Evolutionary conservation across 2,888 invertebrate species (phyloP).

Genomic region (Euplagia quadripunctaria): DNA sequence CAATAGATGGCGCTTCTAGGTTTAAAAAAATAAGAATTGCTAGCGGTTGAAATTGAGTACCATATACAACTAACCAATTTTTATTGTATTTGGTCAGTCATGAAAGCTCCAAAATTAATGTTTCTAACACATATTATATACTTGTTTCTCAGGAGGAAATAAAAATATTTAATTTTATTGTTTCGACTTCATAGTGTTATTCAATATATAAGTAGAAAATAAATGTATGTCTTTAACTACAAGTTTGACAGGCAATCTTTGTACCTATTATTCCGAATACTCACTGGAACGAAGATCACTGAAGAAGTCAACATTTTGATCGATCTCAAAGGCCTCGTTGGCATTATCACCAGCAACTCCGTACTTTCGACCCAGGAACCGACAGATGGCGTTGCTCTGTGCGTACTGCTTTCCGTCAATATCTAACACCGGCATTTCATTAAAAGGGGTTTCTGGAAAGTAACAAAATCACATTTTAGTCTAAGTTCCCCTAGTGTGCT

Average conservation of each 20-base stretch:
- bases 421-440: slow-evolving; percentile 89
- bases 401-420: slow-evolving; percentile 88
- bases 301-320: slow-evolving; percentile 88
- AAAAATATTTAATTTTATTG: too few relatives aligned
- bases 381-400: slow-evolving; percentile 88
- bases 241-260: neutral
- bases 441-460: slow-evolving; percentile 74
- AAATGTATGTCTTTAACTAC: too few relatives aligned
- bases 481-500: neutral
- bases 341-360: slow-evolving; percentile 85
- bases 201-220: too few relatives aligned
- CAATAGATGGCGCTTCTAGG: too few relatives aligned
- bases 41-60: too few relatives aligned
- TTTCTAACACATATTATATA: too few relatives aligned
- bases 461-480: neutral
- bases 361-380: slow-evolving; percentile 89
- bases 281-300: slow-evolving; percentile 87
- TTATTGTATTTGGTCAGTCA: too few relatives aligned
- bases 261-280: neutral
- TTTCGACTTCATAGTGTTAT: too few relatives aligned
- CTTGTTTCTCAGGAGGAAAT: too few relatives aligned
- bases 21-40: too few relatives aligned
- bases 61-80: too few relatives aligned
- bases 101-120: too few relatives aligned
- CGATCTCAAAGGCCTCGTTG: slow-evolving; percentile 89